Evolutionary conservation across 2,797 vertebrate genomes (phyloP).

Genomic region (Coregonus ussuriensis): DNA sequence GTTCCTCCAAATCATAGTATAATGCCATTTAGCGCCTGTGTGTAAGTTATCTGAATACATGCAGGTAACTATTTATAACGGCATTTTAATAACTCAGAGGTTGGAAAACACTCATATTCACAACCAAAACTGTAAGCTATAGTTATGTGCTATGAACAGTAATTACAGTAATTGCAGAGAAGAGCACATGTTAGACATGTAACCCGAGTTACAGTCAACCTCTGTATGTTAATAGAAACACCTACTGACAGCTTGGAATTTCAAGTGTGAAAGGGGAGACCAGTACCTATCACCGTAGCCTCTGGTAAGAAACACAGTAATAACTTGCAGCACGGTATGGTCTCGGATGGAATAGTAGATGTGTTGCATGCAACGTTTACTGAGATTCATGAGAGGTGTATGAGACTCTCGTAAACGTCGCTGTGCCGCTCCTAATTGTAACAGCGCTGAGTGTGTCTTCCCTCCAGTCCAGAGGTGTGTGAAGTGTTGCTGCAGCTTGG

Average conservation of each 20-base stretch:
- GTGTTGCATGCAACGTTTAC: not conserved
- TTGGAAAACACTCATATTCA: not conserved
- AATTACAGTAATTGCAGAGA: not conserved
- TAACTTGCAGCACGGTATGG: not conserved
- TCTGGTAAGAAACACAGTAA: not conserved
- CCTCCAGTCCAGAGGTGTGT: not conserved
- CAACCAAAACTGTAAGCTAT: not conserved
- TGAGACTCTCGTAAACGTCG: not conserved
- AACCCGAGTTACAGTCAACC: not conserved
- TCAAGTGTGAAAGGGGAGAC: not conserved
- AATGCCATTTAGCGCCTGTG: not conserved
- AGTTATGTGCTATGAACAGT: not conserved
- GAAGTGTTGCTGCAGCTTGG: slow-evolving; percentile 10
- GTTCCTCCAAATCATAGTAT: not conserved
- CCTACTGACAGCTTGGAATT: not conserved
- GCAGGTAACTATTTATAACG: not conserved
- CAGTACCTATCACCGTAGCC: not conserved
- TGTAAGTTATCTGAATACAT: not conserved
- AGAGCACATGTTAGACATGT: not conserved
- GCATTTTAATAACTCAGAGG: not conserved
- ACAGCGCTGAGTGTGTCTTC: not conserved
- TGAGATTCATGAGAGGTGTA: not conserved
- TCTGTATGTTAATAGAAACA: not conserved
- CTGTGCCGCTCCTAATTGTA: not conserved
- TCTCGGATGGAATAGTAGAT: not conserved